Evolutionary conservation across 1,140 invertebrate genomes (phyloP).

Genomic region (Cotesia vestalis): DNA sequence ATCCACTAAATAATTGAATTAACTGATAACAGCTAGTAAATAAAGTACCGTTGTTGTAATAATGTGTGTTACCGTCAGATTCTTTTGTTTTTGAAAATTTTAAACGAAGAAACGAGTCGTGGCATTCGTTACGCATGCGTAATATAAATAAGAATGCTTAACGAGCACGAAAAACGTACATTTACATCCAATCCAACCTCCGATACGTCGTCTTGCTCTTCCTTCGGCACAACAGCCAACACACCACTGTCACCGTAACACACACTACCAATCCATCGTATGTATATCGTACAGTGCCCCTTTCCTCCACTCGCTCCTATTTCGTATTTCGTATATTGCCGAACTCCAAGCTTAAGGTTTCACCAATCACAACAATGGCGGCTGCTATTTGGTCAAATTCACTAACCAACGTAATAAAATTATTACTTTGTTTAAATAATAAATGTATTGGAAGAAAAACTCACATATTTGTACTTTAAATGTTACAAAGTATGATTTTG

Average conservation of each 20-base stretch:
- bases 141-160: constrained; percentile 33
- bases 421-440: constrained; percentile 37
- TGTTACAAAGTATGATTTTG: too few relatives aligned
- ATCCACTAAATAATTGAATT: not conserved
- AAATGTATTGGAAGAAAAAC: not conserved
- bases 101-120: constrained; percentile 38
- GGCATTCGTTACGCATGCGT: constrained; percentile 34
- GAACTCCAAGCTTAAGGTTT: constrained; percentile 41
- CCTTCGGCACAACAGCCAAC: too few relatives aligned
- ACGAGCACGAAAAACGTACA: constrained; percentile 33
- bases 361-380: constrained; percentile 62
- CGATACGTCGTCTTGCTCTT: constrained; percentile 22
- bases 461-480: too few relatives aligned
- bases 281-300: too few relatives aligned
- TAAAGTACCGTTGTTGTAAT: not conserved
- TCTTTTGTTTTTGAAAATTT: constrained; percentile 39
- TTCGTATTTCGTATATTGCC: constrained; percentile 31
- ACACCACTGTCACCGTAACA: too few relatives aligned
- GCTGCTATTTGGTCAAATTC: constrained; percentile 53
- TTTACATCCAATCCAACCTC: constrained; percentile 37
- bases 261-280: too few relatives aligned
- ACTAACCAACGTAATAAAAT: constrained; percentile 38
- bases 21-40: not conserved
- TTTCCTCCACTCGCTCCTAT: not conserved
- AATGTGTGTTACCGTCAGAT: not conserved